A percentile compares a stretch with the other conserved stretches of the same genome.
phyloP scores from a whole-genome alignment of 2,888 invertebrate species.

The Dynastes hyllus region DNA sequence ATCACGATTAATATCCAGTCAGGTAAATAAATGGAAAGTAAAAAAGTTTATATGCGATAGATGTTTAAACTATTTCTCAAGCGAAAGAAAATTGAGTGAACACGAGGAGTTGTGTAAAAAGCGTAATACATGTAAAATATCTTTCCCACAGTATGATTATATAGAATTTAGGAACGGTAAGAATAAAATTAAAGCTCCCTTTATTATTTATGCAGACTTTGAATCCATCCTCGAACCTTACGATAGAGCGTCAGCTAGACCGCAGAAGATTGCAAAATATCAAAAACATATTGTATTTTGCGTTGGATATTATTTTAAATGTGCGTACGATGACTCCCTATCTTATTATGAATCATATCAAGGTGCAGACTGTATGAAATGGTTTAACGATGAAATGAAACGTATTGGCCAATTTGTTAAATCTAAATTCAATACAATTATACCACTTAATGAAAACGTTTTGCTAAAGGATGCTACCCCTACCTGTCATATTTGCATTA shows the following conservation, averaged over 20 bases:
- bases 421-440: no score
- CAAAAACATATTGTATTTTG: slow-evolving; percentile 53
- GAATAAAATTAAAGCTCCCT: background rate
- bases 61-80: slow-evolving; percentile 48
- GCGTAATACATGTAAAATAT: background rate
- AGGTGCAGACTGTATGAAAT: slow-evolving; percentile 52
- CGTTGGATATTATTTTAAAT: slow-evolving; percentile 59
- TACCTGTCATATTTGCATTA: slow-evolving; percentile 20
- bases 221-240: background rate
- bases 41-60: slow-evolving; percentile 54
- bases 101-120: background rate
- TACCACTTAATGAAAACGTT: no score
- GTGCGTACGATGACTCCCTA: slow-evolving; percentile 57
- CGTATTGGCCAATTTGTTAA: background rate
- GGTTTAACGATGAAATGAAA: background rate
- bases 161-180: background rate
- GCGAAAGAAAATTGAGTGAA: background rate
- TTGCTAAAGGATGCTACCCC: background rate
- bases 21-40: slow-evolving; percentile 30
- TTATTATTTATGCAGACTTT: background rate
- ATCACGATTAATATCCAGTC: no score
- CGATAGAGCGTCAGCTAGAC: background rate
- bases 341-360: slow-evolving; percentile 56
- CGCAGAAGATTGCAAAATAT: slow-evolving; percentile 28
- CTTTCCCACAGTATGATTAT: background rate